Base-by-base conservation (phyloP, 2,797 vertebrate species). In the Parauchenoglanis ngamensis region DNA sequence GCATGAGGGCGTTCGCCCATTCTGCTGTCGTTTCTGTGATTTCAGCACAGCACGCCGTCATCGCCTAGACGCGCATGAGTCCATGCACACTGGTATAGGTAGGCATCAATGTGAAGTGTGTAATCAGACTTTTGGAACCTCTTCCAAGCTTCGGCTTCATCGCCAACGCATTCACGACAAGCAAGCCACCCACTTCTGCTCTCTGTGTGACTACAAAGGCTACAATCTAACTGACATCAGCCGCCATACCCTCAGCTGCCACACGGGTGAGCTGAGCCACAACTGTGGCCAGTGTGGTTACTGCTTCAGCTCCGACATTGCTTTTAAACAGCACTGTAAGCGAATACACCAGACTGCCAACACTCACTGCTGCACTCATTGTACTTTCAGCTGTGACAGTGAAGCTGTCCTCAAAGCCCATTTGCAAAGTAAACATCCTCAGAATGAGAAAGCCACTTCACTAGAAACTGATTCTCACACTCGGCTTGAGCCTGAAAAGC, bases 11-110 rank as follows among this genome's bases (percentile, higher is more conserved):
- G 92, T 95, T 4, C 96, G 94, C 70, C 97, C 97, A 0, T 94
- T 98, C 92, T 90, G 91, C 23, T 99, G 98, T 88, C 92, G 21
- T 7, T 97, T 96, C 92, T 99, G 98, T 0, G 94, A 96, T 40
- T 99, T 99, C 90, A 97, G 96, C 92, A 98, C 97, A 78, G 95
- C 96, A 0, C 94, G 97, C 1, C 96, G 96, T 12, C 98, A 99
- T 88, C 96, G 98, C 19, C 89, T 99, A 85, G 96, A 98, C 7
- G 97, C 98, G 10, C 98, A 99, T 59, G 96, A 97, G 91, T 98
- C 98, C 54, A 93, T 97, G 85, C 98, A 99, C 94, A 99, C 98
- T 0, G 97, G 98, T 0, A 88, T 97, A 61, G 98, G 98, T 3
- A 97, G 98, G 12, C 96, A 98, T 35, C n/a, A 92, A 84, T 99